Percentiles rank a stretch among this genome's conserved stretches.
Conservation (phyloP, 2,888 invertebrate species). For the Pammene fasciana region DNA sequence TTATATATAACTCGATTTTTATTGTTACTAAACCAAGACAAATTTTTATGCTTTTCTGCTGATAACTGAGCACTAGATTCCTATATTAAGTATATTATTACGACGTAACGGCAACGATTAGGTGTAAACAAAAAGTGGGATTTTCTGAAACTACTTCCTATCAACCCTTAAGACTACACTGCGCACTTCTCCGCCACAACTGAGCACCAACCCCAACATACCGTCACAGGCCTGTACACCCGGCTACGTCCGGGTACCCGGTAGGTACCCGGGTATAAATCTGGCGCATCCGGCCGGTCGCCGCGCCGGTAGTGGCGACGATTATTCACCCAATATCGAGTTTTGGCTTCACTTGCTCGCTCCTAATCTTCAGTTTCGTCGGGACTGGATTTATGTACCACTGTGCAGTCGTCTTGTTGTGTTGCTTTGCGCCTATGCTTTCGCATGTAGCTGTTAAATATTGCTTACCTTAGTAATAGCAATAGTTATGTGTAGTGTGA, state of each 20-base stretch:
- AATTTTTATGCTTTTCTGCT: no score
- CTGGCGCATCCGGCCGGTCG: constrained; percentile 78
- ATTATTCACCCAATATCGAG: constrained; percentile 84
- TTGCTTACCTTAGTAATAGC: neutral
- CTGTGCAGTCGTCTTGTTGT: constrained; percentile 35
- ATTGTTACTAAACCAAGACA: no score
- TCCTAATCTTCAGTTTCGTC: constrained; percentile 79
- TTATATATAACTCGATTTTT: no score
- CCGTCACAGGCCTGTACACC: constrained; percentile 64
- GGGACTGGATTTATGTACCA: constrained; percentile 68
- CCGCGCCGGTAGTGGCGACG: constrained; percentile 82
- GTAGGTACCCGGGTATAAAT: constrained; percentile 73
- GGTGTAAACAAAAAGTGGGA: no score
- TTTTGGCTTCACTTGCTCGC: constrained; percentile 81
- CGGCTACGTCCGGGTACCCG: constrained; percentile 44
- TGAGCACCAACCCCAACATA: constrained; percentile 23
- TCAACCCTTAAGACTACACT: neutral
- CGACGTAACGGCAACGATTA: no score
- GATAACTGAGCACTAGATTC: no score
- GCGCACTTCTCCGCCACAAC: constrained; percentile 13
- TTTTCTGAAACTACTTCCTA: neutral
- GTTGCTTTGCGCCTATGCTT: constrained; percentile 21
- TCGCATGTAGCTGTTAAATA: neutral
- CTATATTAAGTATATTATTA: no score
- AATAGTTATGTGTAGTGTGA: neutral